Conservation (phyloP, 2,113 vertebrate species). For the Suricata suricatta region DNA sequence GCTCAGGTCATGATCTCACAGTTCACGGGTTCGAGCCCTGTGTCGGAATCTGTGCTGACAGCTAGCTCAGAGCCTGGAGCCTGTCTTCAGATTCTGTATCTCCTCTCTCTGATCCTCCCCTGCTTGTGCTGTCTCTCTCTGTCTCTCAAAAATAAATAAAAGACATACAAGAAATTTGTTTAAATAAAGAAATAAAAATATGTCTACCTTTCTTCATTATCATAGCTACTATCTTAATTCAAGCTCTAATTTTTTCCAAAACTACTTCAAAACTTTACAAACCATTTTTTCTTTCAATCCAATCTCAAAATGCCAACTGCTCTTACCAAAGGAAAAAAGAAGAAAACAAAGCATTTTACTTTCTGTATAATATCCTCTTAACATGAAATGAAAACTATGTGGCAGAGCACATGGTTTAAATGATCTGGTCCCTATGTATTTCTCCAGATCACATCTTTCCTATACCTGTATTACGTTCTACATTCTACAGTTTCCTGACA, state of each 20-base stretch:
- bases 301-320: conserved; percentile 24
- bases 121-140: too few species aligned
- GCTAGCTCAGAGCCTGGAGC: too few species aligned
- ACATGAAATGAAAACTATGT: neutral
- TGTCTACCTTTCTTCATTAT: neutral
- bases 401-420: neutral
- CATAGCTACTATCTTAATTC: neutral
- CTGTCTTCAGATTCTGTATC: too few species aligned
- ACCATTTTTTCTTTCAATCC: neutral
- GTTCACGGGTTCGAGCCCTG: too few species aligned
- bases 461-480: neutral
- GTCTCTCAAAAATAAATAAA: too few species aligned
- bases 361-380: neutral
- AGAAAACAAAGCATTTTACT: neutral
- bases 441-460: neutral
- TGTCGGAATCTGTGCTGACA: too few species aligned
- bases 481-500: neutral
- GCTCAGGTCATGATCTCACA: too few species aligned
- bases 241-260: neutral
- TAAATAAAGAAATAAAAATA: neutral
- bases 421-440: neutral
- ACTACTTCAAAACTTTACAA: conserved; percentile 15
- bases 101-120: too few species aligned
- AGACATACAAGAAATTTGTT: too few species aligned
- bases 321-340: neutral